Base-by-base conservation (phyloP, 2,113 vertebrate species). In the Lycaon pictus region DNA sequence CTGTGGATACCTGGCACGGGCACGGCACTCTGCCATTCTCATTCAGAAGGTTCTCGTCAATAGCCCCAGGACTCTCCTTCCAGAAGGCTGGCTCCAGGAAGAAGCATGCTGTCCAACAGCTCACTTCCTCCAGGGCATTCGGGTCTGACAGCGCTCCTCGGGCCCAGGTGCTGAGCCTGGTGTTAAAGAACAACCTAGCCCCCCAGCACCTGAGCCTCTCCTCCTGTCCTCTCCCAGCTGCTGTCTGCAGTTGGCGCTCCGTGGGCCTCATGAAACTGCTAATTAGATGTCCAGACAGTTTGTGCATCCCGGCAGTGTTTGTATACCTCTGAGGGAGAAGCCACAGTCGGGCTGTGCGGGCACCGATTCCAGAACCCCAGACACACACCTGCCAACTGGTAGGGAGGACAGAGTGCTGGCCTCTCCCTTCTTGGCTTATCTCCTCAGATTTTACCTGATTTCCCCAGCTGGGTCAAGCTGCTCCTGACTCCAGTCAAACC, bases 231-330 rank as follows among this genome's bases (percentile, higher is more conserved):
- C 7, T 56, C 56, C 5, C 2, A 22, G 53, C 79, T 83, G 92
- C 62, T n/a, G 19, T 86, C 90, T 69, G 51, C 37, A 25, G 9
- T 71, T 90, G 88, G 92, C 79, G 4, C 74, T 51, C 89, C 23
- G 48, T 85, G 51, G 80, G 63, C 29, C 37, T 85, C 11, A 7
- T 8, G 79, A 32, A 53, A 53, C 89, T 76, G 91, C 53, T 83
- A 22, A 87, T 95, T 85, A 80, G 79, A 12, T 63, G 81, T 90
- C 58, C 15, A 83, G 87, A 86, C 55, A 53, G 80, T 69, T 29
- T 72, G 62, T 7, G 51, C 95, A 37, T 79, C 11, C n/a, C 89
- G 60, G 63, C 4, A 2, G 69, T 51, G 25, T 90, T 90, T 20
- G 1, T 29, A 23, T 51, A 51, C n/a, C 51, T 51, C 67, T 2